Evolutionary conservation across 1,140 invertebrate species (phyloP), one percentile per base, ranked within the genome.

Genomic region (Zaprionus capensis): DNA sequence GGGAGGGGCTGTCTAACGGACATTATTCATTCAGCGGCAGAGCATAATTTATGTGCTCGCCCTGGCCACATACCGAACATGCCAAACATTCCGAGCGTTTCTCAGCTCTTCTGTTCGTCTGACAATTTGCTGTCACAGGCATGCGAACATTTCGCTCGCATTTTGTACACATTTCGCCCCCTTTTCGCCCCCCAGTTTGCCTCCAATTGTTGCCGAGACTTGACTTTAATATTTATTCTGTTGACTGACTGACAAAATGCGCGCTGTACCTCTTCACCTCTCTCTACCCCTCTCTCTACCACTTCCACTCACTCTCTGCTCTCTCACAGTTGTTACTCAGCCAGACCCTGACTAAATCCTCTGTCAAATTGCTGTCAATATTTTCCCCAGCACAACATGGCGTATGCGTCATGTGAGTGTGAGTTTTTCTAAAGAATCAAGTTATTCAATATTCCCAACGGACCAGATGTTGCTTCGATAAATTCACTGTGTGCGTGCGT

Each of bases 21-120:
- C 83, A 84, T 87, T 87, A 87, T 84, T 87, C 80, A 88, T 83
- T 84, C 74, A 69, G 78, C 71, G 74, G 69, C 56, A 69, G 73
- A 81, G 81, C 81, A 84, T 81, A 88, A 87, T 87, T 87, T 87
- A 87, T 87, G 74, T 82, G 71, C 83, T 81, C 81, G 79, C 70
- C 80, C 62, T 70, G 76, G 75, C 55, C 74, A 68, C 80, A 81
- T 73, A 67, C 79, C 74, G 44, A 59, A 58, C 63, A 63, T 73
- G 49, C 62, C 22, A 28, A 17, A 46, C 63, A 72, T 73, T 63
- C 49, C 75, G 11, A 70, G 34, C 67, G 41, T 64, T 58, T 26
- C 28, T 38, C 28, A 41, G 44, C 67, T 53, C 67, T 20, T 15
- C 68, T 77, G 64, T 63, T 68, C 72, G 83, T 62, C 71, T 81